Base-by-base conservation (phyloP, 2,888 invertebrate genomes). In the Exephanes ischioxanthus region DNA sequence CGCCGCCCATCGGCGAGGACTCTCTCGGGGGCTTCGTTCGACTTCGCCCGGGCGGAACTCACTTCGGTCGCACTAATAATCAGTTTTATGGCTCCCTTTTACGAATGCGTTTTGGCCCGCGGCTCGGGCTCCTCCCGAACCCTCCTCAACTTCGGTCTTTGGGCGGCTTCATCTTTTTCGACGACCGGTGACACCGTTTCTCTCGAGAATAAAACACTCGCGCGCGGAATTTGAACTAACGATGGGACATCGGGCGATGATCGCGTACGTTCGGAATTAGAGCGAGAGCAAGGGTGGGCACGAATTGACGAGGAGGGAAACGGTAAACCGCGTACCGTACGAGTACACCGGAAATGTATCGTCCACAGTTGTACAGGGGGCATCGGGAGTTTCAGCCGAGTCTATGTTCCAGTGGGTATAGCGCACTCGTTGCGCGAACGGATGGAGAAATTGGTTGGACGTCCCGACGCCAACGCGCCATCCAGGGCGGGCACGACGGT, bases 41-140 rank as follows among this genome's bases (percentile, higher is more conserved):
- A 85, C 85, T 84, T 87, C 79, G 79, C 68, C 83, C 68, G 81
- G 86, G 84, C 82, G 85, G 48, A 78, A 83, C 86, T 87, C 87
- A 85, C 83, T 86, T 83, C 86, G 87, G 89, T 89, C 85, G 87
- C 88, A 88, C 89, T 90, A 91, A 90, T 90, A 90, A 90, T 48
- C 88, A 87, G 85, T 90, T 90, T 90, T 89, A 89, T 87, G 87
- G 61, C 79, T 63, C 82, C 81, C 82, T 88, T 86, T 90, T 88
- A 87, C 81, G 86, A 86, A 87, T 83, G 84, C 86, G 84, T 87
- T 87, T 41, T 30, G 26, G 41, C 88, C 87, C 87, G 84, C 85
- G 84, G 83, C 83, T 77, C 48, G 67, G 72, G 63, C 77, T 85
- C 84, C 58, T 67, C 41, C 4, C 68, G 66, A 72, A 78, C 72